Conservation (phyloP, 2,797 vertebrate genomes). For the Ciconia nigra region DNA sequence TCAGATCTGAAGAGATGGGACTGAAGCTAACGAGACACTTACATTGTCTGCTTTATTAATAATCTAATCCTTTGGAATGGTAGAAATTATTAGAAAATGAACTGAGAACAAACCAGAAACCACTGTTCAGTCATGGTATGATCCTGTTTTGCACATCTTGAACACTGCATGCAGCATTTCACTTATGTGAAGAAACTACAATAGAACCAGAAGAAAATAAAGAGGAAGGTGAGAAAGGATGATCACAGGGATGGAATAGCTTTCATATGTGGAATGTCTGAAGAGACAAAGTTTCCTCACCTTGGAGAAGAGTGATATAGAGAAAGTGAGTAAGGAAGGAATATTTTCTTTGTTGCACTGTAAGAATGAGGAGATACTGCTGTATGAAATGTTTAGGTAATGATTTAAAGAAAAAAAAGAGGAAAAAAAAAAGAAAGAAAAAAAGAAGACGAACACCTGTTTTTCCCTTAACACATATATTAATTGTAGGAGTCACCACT, state of each 20-base stretch:
- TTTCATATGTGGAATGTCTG: neutral
- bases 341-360: neutral
- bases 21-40: neutral
- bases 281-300: neutral
- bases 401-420: neutral
- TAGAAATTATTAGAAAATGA: neutral
- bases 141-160: neutral
- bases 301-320: neutral
- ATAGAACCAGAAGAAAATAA: neutral
- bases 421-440: no score
- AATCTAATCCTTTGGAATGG: neutral
- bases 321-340: neutral
- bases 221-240: neutral
- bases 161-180: neutral
- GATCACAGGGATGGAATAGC: neutral
- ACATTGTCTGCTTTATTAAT: neutral
- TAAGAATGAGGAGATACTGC: neutral
- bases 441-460: neutral
- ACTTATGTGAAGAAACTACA: neutral
- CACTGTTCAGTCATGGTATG: neutral
- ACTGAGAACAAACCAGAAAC: neutral
- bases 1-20: neutral
- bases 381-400: neutral
- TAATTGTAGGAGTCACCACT: neutral
- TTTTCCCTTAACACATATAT: neutral